A percentile compares a stretch with the other conserved stretches of the same genome.
Conservation (phyloP, 2,113 vertebrate species). For the Platichthys stellatus region DNA sequence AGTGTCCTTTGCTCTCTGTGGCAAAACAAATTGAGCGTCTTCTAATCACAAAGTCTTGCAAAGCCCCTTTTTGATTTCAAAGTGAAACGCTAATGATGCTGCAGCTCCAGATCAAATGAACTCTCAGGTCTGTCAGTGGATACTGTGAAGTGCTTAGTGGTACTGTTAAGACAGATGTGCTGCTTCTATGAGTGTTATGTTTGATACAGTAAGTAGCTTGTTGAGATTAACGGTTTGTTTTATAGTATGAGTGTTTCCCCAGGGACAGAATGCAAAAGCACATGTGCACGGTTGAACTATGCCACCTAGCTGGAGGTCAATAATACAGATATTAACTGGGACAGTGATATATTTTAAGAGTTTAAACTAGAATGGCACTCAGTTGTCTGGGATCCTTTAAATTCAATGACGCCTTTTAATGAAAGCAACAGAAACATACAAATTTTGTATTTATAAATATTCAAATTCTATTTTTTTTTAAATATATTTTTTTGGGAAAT, state of each 20-base stretch:
- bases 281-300: not conserved
- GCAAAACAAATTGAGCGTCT: conserved; percentile 7
- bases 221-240: not conserved
- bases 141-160: not conserved
- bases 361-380: too few relatives aligned
- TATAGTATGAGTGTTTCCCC: not conserved
- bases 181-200: not conserved
- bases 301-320: not conserved
- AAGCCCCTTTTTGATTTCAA: conserved; percentile 5
- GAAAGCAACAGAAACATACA: too few relatives aligned
- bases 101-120: not conserved
- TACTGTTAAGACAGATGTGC: not conserved
- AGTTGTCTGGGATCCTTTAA: too few relatives aligned
- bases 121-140: not conserved
- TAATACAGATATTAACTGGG: too few relatives aligned
- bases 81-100: not conserved
- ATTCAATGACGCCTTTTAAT: too few relatives aligned
- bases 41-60: conserved; percentile 18
- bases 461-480: too few relatives aligned
- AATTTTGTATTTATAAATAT: too few relatives aligned
- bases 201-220: not conserved
- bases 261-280: too few relatives aligned
- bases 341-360: too few relatives aligned
- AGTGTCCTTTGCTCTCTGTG: conserved; percentile 13
- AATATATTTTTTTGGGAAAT: too few relatives aligned